Conservation (phyloP, 2,797 vertebrate species). For the Pogoniulus pusillus region DNA sequence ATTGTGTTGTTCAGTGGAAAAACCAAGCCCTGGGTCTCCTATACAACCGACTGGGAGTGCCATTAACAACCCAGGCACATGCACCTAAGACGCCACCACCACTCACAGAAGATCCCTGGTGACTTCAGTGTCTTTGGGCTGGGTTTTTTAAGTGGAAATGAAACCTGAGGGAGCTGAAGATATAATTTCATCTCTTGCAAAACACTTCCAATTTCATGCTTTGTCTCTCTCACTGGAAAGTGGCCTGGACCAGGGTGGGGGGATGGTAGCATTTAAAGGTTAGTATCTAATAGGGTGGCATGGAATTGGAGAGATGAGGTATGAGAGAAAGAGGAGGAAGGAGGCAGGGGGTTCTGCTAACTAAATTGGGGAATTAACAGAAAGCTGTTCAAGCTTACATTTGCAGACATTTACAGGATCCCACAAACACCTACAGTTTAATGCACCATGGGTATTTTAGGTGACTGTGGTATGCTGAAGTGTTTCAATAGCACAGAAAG, state of each 20-base stretch:
- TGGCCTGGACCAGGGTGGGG: not conserved
- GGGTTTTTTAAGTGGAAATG: not conserved
- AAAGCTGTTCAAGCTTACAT: not conserved
- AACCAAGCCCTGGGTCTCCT: not conserved
- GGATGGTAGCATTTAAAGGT: too few species aligned
- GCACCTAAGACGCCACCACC: not conserved
- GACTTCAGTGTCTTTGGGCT: not conserved
- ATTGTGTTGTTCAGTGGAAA: not conserved
- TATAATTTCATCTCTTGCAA: not conserved
- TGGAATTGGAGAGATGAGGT: not conserved
- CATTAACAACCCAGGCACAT: not conserved
- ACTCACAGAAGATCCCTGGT: not conserved
- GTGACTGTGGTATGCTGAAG: not conserved
- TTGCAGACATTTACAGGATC: constrained; percentile 11
- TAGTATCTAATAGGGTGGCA: too few species aligned
- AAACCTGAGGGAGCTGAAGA: not conserved
- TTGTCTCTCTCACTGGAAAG: not conserved
- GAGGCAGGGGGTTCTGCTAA: not conserved
- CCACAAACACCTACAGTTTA: constrained; percentile 9
- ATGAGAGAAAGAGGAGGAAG: not conserved
- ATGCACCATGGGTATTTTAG: not conserved
- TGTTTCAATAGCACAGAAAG: not conserved
- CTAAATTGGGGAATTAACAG: not conserved
- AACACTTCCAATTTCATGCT: not conserved
- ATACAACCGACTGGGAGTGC: not conserved